Evolutionary conservation across 2,888 invertebrate species (phyloP).

Genomic region (Cheilosia vernalis): DNA sequence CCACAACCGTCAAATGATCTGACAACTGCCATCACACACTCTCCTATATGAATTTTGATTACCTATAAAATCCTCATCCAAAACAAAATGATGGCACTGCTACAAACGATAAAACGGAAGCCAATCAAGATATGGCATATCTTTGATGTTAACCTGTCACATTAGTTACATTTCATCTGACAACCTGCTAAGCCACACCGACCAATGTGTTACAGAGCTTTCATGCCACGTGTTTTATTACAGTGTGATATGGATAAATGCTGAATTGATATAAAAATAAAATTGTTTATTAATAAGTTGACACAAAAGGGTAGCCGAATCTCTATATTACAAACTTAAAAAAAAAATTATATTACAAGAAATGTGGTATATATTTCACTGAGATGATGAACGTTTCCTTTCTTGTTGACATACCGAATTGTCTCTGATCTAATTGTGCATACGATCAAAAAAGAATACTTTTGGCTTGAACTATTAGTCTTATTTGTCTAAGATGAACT

Average conservation of each 20-base stretch:
- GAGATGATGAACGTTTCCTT: no score
- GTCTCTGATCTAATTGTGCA: no score
- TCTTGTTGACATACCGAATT: no score
- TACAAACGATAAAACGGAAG: background rate
- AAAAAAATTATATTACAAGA: no score
- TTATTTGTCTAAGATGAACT: background rate
- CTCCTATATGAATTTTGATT: no score
- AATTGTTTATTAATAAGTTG: background rate
- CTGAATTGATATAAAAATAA: background rate
- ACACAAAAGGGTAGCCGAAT: background rate
- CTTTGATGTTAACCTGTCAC: slow-evolving; percentile 5
- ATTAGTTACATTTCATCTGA: background rate
- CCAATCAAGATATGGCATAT: background rate
- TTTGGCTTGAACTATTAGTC: background rate
- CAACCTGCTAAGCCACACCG: background rate
- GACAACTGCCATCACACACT: no score
- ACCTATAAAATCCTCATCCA: background rate
- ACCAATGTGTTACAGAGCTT: background rate
- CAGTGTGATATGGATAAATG: background rate
- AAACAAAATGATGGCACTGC: background rate
- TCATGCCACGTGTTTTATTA: background rate
- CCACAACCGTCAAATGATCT: no score
- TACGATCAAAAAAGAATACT: no score
- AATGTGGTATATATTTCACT: no score
- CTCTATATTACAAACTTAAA: background rate